A percentile compares a stretch with the other conserved stretches of the same genome.
Conservation (phyloP, 2,888 invertebrate genomes). For the Drosophila cognata region DNA sequence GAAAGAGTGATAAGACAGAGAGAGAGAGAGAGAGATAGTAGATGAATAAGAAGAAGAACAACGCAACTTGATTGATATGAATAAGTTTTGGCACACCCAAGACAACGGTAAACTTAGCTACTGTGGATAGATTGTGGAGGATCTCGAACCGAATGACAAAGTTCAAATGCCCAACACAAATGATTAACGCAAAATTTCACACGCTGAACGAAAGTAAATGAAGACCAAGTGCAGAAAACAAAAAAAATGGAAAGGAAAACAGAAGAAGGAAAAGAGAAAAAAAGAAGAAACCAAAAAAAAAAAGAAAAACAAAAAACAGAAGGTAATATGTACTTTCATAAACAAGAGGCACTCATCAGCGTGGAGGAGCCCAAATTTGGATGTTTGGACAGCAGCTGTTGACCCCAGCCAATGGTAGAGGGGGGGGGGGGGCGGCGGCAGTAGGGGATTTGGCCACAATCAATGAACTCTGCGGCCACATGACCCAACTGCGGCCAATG, state of each 20-base stretch:
- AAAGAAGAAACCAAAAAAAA: background rate
- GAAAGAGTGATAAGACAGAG: too few species aligned
- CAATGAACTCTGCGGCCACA: constrained; percentile 27
- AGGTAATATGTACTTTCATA: constrained; percentile 29
- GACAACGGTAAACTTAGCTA: background rate
- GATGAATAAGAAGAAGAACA: too few species aligned
- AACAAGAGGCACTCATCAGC: constrained; percentile 18
- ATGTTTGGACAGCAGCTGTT: constrained; percentile 33
- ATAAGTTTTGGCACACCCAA: background rate
- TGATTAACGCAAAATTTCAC: constrained; percentile 6
- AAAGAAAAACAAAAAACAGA: background rate
- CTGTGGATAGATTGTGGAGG: background rate
- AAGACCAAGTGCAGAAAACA: background rate
- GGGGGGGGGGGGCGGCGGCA: background rate
- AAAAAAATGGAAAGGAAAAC: background rate
- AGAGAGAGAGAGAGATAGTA: too few species aligned
- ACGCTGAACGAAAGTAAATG: constrained; percentile 9
- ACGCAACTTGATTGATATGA: too few species aligned
- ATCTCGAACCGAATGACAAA: background rate
- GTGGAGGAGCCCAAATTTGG: constrained; percentile 22
- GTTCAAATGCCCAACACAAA: background rate
- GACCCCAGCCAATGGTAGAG: constrained; percentile 1
- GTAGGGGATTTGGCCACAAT: constrained; percentile 18
- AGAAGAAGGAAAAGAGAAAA: background rate
- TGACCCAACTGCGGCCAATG: constrained; percentile 27